A percentile compares a stretch with the other conserved stretches of the same genome.
phyloP scores from a whole-genome alignment of 2,113 vertebrate species.

The Ammodramus savannarum region DNA sequence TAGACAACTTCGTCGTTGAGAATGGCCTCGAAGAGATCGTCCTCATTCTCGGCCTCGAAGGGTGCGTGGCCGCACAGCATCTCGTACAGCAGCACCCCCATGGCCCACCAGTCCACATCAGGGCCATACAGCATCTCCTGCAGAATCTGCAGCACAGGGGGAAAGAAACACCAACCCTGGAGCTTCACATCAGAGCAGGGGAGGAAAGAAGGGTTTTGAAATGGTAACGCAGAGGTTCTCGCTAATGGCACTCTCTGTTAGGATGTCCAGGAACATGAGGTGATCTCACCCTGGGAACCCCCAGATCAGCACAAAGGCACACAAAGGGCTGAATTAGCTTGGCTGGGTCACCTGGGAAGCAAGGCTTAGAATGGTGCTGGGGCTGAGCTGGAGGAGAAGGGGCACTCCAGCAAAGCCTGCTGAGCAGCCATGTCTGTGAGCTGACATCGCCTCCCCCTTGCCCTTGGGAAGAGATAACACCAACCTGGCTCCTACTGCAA shows the following conservation, averaged over 20 bases:
- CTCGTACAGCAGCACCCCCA: slow-evolving; percentile 93
- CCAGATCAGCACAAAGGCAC: not conserved
- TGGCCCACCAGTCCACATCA: slow-evolving; percentile 98
- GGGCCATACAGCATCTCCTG: slow-evolving; percentile 97
- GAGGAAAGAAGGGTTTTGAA: not conserved
- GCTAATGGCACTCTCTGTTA: not conserved
- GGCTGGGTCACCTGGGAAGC: not conserved
- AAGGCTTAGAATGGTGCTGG: not conserved
- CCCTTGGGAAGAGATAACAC: not conserved
- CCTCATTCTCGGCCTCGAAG: slow-evolving; percentile 96
- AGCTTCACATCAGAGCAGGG: not conserved
- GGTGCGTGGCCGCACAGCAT: slow-evolving; percentile 96
- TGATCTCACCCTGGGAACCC: not conserved
- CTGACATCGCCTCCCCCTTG: not conserved
- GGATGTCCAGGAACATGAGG: not conserved
- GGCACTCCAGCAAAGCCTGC: not conserved
- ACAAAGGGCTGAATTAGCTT: not conserved
- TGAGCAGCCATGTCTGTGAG: not conserved
- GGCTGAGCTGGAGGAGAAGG: not conserved
- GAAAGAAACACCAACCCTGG: not conserved
- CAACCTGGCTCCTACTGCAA: not conserved
- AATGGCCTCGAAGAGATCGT: slow-evolving; percentile 96
- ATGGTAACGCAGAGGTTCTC: rapidly evolving
- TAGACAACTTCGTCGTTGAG: slow-evolving; percentile 92
- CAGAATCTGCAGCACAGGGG: slow-evolving; percentile 79